Evolutionary conservation across 2,888 invertebrate species (phyloP).

Genomic region (Congeria kusceri): DNA sequence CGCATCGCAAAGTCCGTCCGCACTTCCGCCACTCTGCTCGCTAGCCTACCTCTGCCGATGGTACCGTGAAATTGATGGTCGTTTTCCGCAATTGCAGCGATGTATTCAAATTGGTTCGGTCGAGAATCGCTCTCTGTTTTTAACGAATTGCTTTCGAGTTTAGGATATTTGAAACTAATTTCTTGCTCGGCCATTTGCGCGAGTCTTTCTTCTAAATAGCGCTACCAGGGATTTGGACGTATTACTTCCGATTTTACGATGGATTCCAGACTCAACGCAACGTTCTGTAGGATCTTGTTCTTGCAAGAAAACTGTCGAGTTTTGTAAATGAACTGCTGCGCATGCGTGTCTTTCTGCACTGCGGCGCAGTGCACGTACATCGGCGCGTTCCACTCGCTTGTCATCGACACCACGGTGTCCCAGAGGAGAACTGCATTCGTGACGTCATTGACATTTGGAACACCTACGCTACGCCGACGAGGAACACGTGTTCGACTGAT

Average conservation of each 20-base stretch:
- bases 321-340: conserved; percentile 78
- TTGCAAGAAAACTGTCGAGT: conserved; percentile 73
- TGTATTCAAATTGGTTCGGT: too few relatives aligned
- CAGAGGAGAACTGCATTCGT: conserved; percentile 95
- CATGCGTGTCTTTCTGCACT: conserved; percentile 65
- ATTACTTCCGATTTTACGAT: conserved; percentile 62
- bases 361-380: conserved; percentile 93
- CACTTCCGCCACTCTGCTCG: conserved; percentile 92
- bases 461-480: conserved; percentile 98
- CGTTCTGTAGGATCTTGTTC: conserved; percentile 70
- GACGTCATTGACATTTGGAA: conserved; percentile 98
- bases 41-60: conserved; percentile 92
- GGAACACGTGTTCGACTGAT: conserved; percentile 95
- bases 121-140: too few relatives aligned
- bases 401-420: conserved; percentile 83
- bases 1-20: conserved; percentile 94
- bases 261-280: conserved; percentile 64
- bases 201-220: conserved; percentile 91
- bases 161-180: conserved; percentile 81
- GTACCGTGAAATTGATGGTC: conserved; percentile 89
- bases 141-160: too few relatives aligned
- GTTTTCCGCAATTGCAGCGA: too few relatives aligned
- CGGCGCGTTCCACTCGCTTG: conserved; percentile 69
- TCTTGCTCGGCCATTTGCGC: conserved; percentile 86
- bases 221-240: conserved; percentile 89